Base-by-base conservation (phyloP, 1,140 invertebrate species). In the Protaetia brevitarsis region DNA sequence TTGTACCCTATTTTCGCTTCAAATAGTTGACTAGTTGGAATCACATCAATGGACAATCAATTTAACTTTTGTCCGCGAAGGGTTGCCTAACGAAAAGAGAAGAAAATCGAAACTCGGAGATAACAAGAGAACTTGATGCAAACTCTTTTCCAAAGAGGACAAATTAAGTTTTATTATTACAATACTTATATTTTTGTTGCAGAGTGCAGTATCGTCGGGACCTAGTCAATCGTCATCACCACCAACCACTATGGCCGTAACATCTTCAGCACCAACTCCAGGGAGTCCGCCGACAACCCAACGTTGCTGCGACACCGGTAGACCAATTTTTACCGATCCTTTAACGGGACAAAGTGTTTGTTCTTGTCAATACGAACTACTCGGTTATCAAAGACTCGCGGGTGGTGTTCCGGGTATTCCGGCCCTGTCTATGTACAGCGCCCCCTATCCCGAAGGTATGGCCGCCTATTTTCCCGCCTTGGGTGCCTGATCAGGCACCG, bases 311-410 rank as follows among this genome's bases (percentile, higher is more conserved):
- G 94, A 96, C 81, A 94, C 92, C 63, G 94, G 94, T 45, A 84
- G 94, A 45, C 92, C 93, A 5, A 88, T 96, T 72, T 93, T 94
- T 80, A 94, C 93, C 67, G 93, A 97, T 80, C 94, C 94, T 6
- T 84, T 95, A 69, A 95, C 92, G 37, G 94, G 94, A 16, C 93
- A 96, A 80, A 93, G 90, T 6, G 88, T 96, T 11, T 97, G 94
- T 82, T 95, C 93, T 65, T 96, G 94, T 81, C 94, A 96, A 80
- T 91, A 89, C 80, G 89, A 88, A 77, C 84, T 90, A 66, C 85
- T 89, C 70, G 90, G 86, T 77, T 95, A 91, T 81, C 92, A 89
- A 80, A 86, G 90, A 66, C 80, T 94, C 10, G 80, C 71, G 34
- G 87, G 88, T 2, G 82, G 87, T 70, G 79, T 88, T 67, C 81